Base-by-base conservation (phyloP, 2,113 vertebrate genomes). In the Ceyx cyanopectus region DNA sequence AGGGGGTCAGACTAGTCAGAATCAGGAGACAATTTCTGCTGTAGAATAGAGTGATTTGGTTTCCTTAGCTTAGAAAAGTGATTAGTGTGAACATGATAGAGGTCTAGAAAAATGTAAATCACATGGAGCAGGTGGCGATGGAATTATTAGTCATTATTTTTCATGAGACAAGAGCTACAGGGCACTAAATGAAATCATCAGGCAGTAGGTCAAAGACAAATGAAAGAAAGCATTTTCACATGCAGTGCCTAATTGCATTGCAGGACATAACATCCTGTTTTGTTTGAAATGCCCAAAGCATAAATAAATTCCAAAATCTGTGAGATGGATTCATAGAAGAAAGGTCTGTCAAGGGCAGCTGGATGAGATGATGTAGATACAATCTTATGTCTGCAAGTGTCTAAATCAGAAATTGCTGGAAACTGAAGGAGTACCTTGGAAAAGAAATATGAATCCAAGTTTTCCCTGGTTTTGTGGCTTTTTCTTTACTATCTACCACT, bases 81-180 rank as follows among this genome's bases (percentile, higher is more conserved):
- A 66, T 66, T 48, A 62, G 24, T 80, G 43, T 82, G 30, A 46
- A 50, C 21, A 34, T 4, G 7, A 11, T 0, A 74, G 32, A 79
- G 45, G 37, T 80, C 82, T 77, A 74, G 32, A 75, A 74, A 74
- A 92, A 46, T 26, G 70, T 29, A 78, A 63, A 73, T 81, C 13
- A 23, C 0, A 0, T 51, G 34, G n/a, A 89, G 34, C 57, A 81
- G 77, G 63, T 58, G 72, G 53, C 0, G 0, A 89, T 57, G 61
- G 81, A 81, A 83, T 78, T 53, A 78, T 81, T 56, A 72, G 61
- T 63, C 53, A 67, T 87, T 91, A 68, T 84, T 92, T 93, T 92
- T 84, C 73, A 60, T 24, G 46, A 88, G 57, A 67, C 10, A 60
- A 51, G 68, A 84, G 60, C 40, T 68, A 56, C 0, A 0, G 51